phyloP scores from a whole-genome alignment of 92 coral and sea anemone species.

The Pocillopora meandrina region DNA sequence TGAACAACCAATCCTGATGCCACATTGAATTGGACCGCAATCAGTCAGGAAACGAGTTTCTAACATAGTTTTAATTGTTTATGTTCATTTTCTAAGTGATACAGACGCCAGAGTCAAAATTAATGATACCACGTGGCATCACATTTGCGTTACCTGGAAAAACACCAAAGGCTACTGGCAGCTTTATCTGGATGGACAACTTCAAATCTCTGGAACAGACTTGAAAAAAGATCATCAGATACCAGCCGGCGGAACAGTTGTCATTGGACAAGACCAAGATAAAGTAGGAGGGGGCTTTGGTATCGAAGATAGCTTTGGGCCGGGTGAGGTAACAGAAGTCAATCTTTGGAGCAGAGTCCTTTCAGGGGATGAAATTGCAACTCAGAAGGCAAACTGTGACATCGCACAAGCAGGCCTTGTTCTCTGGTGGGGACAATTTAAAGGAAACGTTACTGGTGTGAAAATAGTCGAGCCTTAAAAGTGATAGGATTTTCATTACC shows the following conservation, averaged over 20 bases:
- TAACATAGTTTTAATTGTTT: not conserved
- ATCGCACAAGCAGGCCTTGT: not conserved
- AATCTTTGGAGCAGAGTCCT: constrained; percentile 9
- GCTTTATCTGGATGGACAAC: constrained; percentile 10
- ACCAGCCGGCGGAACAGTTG: constrained; percentile 10
- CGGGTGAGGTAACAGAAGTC: constrained; percentile 7
- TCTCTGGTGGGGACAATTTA: constrained; percentile 3
- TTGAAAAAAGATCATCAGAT: not conserved
- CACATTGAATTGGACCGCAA: no score
- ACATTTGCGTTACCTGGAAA: constrained; percentile 23
- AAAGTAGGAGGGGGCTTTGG: not conserved
- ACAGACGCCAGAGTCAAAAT: not conserved
- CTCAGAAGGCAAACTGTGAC: not conserved
- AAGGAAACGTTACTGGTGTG: not conserved
- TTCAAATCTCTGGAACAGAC: not conserved
- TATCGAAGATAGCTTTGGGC: not conserved
- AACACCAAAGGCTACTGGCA: not conserved
- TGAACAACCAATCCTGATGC: no score
- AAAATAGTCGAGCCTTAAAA: not conserved
- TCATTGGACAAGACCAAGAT: constrained; percentile 38
- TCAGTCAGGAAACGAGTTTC: no score
- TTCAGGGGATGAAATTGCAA: constrained; percentile 2
- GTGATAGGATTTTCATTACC: no score
- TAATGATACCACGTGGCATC: constrained; percentile 1
- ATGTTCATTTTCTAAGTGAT: not conserved